Evolutionary conservation across 2,113 vertebrate genomes (phyloP), one percentile per base, ranked within the genome.

Genomic region (Pterophyllum scalare): DNA sequence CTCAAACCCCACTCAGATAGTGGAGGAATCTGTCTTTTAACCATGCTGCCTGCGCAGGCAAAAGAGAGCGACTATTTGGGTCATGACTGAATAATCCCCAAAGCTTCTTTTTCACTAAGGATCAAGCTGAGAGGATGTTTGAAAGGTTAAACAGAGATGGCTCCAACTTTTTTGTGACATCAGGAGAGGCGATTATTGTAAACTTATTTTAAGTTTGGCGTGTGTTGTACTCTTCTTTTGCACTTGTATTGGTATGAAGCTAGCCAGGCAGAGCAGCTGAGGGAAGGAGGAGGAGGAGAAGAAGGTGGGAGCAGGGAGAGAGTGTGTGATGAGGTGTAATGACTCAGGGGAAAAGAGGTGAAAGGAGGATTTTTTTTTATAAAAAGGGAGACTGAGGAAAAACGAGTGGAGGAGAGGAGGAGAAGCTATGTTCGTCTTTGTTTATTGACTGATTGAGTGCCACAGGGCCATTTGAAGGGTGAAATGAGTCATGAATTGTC

Each of bases 41-140:
- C 88, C 88, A 46, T 38, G 46, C 81, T 79, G 78, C 64, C 74
- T 58, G 84, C 40, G 24, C 72, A 70, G 57, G 76, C 72, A 59
- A 80, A 75, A 80, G 80, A 64, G 77, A 64, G 74, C 77, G 72
- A 87, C 77, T 92, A 90, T 94, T 87, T 94, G 85, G 92, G 92
- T 89, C 89, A 92, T 56, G 84, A 86, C 91, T 92, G 89, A 95
- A 86, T 94, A 95, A 94, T 94, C 93, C 90, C 88, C 80, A 92
- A 93, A 92, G 90, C 88, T 81, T 85, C 85, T 90, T 91, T 90
- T 87, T 91, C 81, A 62, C 67, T 33, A 65, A 74, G 91, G 91
- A 92, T 92, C 58, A 87, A 85, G 80, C 84, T 81, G 75, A 84
- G 84, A 46, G 75, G 84, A 79, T 81, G 89, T 88, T 79, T 83